Conservation (phyloP, 2,113 vertebrate genomes). For the Cygnus buccinator region DNA sequence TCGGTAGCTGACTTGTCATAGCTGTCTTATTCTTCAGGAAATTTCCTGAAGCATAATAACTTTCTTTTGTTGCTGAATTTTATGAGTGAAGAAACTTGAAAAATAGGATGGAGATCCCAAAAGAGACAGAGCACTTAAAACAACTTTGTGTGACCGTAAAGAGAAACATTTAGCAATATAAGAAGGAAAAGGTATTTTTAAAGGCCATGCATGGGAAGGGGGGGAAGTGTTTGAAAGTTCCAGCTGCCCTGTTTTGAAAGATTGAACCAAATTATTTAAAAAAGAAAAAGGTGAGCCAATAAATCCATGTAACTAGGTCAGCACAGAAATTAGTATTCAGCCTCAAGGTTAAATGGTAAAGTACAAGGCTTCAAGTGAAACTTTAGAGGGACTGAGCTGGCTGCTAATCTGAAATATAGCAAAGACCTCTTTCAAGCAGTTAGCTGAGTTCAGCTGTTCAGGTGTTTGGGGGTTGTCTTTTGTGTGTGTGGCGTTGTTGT, state of each 20-base stretch:
- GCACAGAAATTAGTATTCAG: neutral
- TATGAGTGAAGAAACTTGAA: neutral
- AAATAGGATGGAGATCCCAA: neutral
- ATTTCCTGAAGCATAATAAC: neutral
- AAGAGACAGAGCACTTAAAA: neutral
- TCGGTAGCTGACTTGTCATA: neutral
- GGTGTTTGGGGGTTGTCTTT: neutral
- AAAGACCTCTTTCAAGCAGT: neutral
- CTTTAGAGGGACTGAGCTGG: neutral
- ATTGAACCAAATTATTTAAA: neutral
- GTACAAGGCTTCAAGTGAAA: neutral
- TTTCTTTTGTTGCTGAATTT: neutral
- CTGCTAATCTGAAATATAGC: neutral
- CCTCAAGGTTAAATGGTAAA: neutral
- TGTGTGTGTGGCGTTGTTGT: neutral
- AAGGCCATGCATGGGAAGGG: neutral
- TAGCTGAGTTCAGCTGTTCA: neutral
- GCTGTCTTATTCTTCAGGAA: neutral
- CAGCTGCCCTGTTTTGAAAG: neutral
- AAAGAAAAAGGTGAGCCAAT: neutral
- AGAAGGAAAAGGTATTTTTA: neutral
- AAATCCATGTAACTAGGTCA: neutral
- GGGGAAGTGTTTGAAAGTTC: neutral
- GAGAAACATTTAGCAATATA: neutral
- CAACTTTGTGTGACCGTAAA: neutral